Percentiles rank a stretch among this genome's conserved stretches.
phyloP scores from a whole-genome alignment of 2,888 invertebrate genomes.

The Fragum sueziense region DNA sequence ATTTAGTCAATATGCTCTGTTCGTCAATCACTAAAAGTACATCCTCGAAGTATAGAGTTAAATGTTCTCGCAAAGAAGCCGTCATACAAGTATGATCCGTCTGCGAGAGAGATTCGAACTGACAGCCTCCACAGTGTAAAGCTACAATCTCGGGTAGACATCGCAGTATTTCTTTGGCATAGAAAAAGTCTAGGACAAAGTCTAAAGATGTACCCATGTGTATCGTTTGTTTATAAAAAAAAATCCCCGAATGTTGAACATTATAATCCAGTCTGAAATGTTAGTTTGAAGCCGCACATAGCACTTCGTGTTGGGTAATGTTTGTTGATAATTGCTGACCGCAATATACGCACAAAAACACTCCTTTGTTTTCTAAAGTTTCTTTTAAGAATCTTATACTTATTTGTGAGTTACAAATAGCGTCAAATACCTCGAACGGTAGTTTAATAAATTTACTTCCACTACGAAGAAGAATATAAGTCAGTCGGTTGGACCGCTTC shows the following conservation, averaged over 20 bases:
- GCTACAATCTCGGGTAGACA: neutral
- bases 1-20: neutral
- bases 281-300: neutral
- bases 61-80: neutral
- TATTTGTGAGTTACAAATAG: constrained; percentile 7
- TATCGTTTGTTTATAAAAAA: no score
- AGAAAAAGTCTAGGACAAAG: neutral
- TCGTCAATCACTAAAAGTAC: no score
- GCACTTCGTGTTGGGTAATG: neutral
- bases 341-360: neutral
- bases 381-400: neutral
- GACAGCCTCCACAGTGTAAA: constrained; percentile 6
- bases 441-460: constrained; percentile 16
- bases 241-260: no score
- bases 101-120: no score
- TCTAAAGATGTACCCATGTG: neutral
- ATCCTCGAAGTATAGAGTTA: no score
- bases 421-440: constrained; percentile 21
- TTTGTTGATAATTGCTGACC: neutral
- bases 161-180: neutral
- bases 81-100: constrained; percentile 9
- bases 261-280: neutral
- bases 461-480: constrained; percentile 7
- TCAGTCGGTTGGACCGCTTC: neutral
- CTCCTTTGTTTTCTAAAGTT: neutral